phyloP scores from a whole-genome alignment of 2,797 vertebrate species.

The Tenualosa thibaudeaui region DNA sequence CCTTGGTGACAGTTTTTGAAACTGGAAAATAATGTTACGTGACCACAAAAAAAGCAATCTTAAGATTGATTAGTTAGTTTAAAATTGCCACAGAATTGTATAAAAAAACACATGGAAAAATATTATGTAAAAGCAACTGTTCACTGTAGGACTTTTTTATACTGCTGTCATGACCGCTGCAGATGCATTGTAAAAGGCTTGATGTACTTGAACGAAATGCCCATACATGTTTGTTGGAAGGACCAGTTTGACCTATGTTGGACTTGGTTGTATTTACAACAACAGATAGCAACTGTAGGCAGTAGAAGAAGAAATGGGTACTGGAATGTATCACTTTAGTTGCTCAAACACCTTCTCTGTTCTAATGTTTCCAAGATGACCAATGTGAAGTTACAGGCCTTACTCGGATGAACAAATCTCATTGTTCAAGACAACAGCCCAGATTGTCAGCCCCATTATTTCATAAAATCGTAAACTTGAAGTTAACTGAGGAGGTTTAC shows the following conservation, averaged over 20 bases:
- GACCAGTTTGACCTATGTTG: not conserved
- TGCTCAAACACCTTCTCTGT: not conserved
- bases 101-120: conserved; percentile 1
- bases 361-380: not conserved
- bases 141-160: conserved; percentile 1
- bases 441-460: too few relatives aligned
- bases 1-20: not conserved
- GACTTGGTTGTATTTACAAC: not conserved
- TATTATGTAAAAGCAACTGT: not conserved
- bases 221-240: not conserved
- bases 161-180: conserved; percentile 15
- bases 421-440: not conserved
- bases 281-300: not conserved
- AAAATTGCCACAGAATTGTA: not conserved
- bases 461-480: not conserved
- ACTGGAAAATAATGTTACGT: not conserved
- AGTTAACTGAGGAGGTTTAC: not conserved
- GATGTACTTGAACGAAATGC: not conserved
- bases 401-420: not conserved
- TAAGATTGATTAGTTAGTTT: not conserved
- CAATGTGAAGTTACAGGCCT: conserved; percentile 2
- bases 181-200: not conserved
- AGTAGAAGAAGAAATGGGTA: not conserved
- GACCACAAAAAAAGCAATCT: not conserved
- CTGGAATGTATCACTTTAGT: conserved; percentile 3